Conservation (phyloP, 2,888 invertebrate species). For the Nymphalis c-album region DNA sequence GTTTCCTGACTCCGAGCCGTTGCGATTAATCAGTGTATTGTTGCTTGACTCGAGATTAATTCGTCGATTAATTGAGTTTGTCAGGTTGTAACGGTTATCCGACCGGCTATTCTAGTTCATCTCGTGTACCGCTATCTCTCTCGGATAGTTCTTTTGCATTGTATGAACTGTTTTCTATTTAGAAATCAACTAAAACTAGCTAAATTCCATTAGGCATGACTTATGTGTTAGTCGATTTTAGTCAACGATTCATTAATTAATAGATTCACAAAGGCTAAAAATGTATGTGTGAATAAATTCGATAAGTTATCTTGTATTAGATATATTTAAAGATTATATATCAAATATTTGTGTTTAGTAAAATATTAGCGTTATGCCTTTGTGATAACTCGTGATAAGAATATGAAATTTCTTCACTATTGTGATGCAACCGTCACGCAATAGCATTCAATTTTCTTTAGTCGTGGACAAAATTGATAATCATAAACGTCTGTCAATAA, state of each 20-base stretch:
- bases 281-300: background rate
- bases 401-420: conserved; percentile 38
- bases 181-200: conserved; percentile 33
- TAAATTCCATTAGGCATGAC: conserved; percentile 16
- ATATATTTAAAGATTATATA: background rate
- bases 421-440: conserved; percentile 46
- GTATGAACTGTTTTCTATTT: conserved; percentile 36
- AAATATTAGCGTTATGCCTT: conserved; percentile 1
- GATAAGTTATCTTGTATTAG: conserved; percentile 5
- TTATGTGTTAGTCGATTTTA: background rate
- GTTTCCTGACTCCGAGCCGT: conserved; percentile 16
- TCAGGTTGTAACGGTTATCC: conserved; percentile 68
- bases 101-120: conserved; percentile 73
- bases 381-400: conserved; percentile 20
- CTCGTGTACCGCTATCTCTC: conserved; percentile 67
- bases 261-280: background rate
- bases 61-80: conserved; percentile 64
- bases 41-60: conserved; percentile 44
- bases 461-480: conserved; percentile 39
- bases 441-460: conserved; percentile 47
- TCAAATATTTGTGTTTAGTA: background rate
- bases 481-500: conserved; percentile 34
- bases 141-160: conserved; percentile 54
- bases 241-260: background rate
- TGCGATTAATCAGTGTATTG: conserved; percentile 32